Conservation (phyloP, 2,888 invertebrate species). For the Euclidia mi region DNA sequence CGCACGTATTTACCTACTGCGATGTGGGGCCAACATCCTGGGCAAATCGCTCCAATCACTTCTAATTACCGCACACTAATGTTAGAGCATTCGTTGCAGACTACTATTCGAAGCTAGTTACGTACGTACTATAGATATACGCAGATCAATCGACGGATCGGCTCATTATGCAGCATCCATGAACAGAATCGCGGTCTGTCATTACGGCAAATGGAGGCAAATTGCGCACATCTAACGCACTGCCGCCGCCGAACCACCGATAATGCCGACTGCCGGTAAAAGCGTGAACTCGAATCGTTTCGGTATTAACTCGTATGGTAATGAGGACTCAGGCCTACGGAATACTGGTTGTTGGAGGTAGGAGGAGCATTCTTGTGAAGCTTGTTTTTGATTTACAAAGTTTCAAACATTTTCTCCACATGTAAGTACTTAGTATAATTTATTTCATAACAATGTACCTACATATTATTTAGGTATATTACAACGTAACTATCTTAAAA, state of each 20-base stretch:
- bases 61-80: conserved; percentile 59
- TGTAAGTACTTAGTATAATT: no score
- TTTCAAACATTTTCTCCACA: no score
- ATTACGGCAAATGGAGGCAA: conserved; percentile 88
- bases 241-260: conserved; percentile 65
- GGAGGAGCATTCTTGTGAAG: no score
- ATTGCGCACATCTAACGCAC: conserved; percentile 88
- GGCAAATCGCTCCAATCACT: conserved; percentile 60
- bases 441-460: no score
- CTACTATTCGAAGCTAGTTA: conserved; percentile 42
- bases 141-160: conserved; percentile 81
- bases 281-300: conserved; percentile 77
- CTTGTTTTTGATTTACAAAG: no score
- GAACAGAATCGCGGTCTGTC: conserved; percentile 79
- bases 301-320: conserved; percentile 70
- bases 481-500: no score
- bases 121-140: conserved; percentile 35
- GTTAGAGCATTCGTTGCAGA: conserved; percentile 41
- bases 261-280: conserved; percentile 78
- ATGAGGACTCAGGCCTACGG: conserved; percentile 58
- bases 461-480: no score
- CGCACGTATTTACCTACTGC: conserved; percentile 39
- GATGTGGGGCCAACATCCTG: conserved; percentile 34
- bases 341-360: conserved; percentile 22
- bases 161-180: conserved; percentile 87